Evolutionary conservation across 2,888 invertebrate species (phyloP).

Genomic region (Adelognathus sp.): DNA sequence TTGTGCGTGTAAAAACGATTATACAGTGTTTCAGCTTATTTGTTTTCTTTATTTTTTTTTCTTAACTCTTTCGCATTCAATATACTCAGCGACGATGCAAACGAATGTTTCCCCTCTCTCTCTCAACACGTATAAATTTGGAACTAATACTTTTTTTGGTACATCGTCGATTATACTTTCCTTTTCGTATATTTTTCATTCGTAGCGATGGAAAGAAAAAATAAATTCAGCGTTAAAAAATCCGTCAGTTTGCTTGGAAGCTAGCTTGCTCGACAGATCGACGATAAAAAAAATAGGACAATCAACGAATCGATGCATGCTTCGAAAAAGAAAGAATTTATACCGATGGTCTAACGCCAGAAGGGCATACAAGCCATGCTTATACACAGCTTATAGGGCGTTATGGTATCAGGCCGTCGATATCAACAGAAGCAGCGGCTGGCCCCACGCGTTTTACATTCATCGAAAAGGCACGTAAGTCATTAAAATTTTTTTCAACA

Average conservation of each 20-base stretch:
- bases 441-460: constrained; percentile 47
- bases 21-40: constrained; percentile 12
- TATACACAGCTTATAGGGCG: no score
- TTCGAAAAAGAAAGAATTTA: neutral
- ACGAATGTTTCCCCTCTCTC: constrained; percentile 16
- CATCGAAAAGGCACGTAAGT: constrained; percentile 59
- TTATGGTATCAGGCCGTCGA: no score
- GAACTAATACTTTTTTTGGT: constrained; percentile 60
- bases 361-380: no score
- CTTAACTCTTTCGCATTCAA: constrained; percentile 6
- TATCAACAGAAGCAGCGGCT: constrained; percentile 20
- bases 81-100: constrained; percentile 7
- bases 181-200: constrained; percentile 20
- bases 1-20: constrained; percentile 53
- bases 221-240: constrained; percentile 19
- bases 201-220: constrained; percentile 27
- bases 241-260: constrained; percentile 16
- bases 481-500: constrained; percentile 18
- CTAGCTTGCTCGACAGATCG: constrained; percentile 18
- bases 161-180: constrained; percentile 56
- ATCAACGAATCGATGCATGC: constrained; percentile 14
- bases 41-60: neutral
- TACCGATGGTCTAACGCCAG: no score
- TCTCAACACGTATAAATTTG: constrained; percentile 28
- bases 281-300: neutral